phyloP scores from a whole-genome alignment of 2,797 vertebrate genomes.

The Sylvia borin region DNA sequence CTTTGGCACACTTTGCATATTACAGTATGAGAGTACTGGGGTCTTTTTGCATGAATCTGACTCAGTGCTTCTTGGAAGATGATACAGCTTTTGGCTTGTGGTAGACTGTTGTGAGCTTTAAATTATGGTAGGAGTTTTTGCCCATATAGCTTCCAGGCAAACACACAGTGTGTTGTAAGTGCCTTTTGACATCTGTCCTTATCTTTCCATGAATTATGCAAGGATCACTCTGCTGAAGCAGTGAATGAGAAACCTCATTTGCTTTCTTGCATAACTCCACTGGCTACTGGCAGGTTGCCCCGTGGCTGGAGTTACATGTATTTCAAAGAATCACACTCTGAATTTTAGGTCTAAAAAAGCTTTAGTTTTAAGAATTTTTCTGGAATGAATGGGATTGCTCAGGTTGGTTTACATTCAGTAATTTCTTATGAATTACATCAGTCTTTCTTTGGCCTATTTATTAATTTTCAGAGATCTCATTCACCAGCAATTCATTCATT shows the following conservation, averaged over 20 bases:
- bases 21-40: neutral
- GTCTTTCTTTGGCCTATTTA: neutral
- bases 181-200: conserved; percentile 51
- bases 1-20: neutral
- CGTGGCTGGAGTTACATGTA: neutral
- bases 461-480: neutral
- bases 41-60: neutral
- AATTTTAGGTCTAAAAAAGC: neutral
- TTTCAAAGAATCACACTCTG: neutral
- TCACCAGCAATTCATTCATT: neutral
- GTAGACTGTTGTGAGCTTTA: neutral
- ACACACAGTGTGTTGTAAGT: conserved; percentile 20
- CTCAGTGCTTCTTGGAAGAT: conserved; percentile 8
- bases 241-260: conserved; percentile 42
- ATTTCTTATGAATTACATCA: neutral
- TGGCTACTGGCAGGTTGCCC: neutral
- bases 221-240: neutral
- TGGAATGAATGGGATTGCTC: neutral
- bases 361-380: neutral
- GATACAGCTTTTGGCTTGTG: conserved; percentile 12
- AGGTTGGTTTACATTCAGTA: neutral
- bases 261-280: conserved; percentile 28
- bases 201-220: conserved; percentile 45
- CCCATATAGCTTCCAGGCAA: conserved; percentile 29
- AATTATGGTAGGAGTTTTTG: neutral